Percentiles rank a stretch among this genome's conserved stretches.
Evolutionary conservation across 2,888 invertebrate genomes (phyloP).

Genomic region (Heliconius hortense): DNA sequence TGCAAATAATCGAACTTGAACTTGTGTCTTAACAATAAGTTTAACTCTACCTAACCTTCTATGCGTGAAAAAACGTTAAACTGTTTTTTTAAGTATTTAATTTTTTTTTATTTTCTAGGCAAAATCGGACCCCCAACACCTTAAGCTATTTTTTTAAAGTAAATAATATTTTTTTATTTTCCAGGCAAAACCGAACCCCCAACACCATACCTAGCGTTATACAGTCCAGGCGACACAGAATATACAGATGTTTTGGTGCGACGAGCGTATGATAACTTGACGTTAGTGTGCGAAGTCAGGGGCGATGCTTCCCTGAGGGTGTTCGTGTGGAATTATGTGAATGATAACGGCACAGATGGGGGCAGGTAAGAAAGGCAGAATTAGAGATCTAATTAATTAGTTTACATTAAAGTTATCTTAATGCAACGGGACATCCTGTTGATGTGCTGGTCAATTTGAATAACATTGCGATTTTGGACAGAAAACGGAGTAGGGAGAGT

Average conservation of each 20-base stretch:
- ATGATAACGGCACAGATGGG: constrained; percentile 50
- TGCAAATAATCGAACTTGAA: no score
- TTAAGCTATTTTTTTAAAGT: constrained; percentile 32
- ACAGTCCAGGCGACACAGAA: constrained; percentile 66
- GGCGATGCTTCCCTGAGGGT: constrained; percentile 52
- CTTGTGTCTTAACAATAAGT: no score
- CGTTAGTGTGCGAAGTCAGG: constrained; percentile 65
- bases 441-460: no score
- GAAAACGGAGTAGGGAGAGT: no score
- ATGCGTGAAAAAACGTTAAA: constrained; percentile 38
- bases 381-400: neutral
- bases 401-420: neutral
- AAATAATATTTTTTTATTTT: neutral
- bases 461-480: neutral
- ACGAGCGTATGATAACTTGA: constrained; percentile 63
- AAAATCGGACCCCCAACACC: constrained; percentile 44
- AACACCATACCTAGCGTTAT: constrained; percentile 57
- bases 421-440: neutral
- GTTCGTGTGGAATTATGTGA: constrained; percentile 71
- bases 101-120: constrained; percentile 38
- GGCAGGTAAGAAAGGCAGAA: constrained; percentile 52
- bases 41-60: no score
- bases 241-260: constrained; percentile 71
- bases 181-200: constrained; percentile 45
- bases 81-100: no score